Evolutionary conservation across 2,797 vertebrate genomes (phyloP).

Genomic region (Leucoraja ocellata): DNA sequence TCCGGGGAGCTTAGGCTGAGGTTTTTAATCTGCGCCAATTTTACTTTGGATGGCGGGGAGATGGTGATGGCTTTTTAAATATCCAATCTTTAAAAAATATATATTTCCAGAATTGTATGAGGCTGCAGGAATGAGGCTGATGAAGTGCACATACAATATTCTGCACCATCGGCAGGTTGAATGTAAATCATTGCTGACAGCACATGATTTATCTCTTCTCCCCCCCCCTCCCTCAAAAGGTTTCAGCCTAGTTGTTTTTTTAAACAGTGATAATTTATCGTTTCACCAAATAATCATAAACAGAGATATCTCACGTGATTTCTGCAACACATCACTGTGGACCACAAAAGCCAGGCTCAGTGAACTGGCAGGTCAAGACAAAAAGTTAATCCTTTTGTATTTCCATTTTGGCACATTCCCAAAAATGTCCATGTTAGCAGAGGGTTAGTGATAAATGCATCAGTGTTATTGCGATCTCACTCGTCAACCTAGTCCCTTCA

Average conservation of each 20-base stretch:
- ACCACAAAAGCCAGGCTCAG: not conserved
- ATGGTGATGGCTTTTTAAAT: not conserved
- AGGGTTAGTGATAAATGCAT: conserved; percentile 19
- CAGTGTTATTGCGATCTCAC: not conserved
- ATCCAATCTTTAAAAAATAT: conserved; percentile 18
- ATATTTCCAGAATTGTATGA: not conserved
- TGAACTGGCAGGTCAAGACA: conserved; percentile 14
- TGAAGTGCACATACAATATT: not conserved
- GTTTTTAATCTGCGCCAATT: not conserved
- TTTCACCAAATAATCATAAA: not conserved
- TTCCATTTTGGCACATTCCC: not conserved
- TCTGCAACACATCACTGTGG: not conserved
- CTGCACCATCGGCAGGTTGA: not conserved
- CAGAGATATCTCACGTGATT: not conserved
- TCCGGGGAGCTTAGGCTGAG: conserved; percentile 6
- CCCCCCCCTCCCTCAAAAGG: not conserved
- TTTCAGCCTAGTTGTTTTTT: not conserved
- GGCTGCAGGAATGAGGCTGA: not conserved
- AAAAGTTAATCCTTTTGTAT: conserved; percentile 31
- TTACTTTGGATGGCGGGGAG: not conserved
- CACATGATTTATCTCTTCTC: not conserved
- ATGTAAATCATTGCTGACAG: not conserved
- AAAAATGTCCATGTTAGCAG: conserved; percentile 21
- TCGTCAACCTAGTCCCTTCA: not conserved
- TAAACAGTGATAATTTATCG: not conserved